phyloP scores from a whole-genome alignment of 2,797 vertebrate genomes.

The Leucoraja ocellata region DNA sequence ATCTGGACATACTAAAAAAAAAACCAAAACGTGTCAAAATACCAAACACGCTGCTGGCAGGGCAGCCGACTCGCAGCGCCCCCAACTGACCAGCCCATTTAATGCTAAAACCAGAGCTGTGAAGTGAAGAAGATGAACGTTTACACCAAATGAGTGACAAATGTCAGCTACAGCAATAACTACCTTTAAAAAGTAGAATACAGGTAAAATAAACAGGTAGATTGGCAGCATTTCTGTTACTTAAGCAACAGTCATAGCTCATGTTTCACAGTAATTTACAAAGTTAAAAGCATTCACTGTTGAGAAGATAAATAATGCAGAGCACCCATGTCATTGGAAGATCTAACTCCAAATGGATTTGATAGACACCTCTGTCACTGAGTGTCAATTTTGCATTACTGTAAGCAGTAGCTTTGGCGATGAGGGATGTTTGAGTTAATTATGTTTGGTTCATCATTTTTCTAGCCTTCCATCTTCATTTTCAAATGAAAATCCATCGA shows the following conservation, averaged over 20 bases:
- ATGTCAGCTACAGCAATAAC: not conserved
- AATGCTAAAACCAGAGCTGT: too few species aligned
- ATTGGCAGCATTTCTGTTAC: not conserved
- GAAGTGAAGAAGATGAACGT: not conserved
- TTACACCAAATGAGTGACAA: not conserved
- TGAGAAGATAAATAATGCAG: slow-evolving; percentile 7
- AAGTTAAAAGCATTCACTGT: not conserved
- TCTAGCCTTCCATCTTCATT: not conserved
- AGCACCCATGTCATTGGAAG: not conserved
- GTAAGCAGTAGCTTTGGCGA: not conserved
- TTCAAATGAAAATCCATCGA: not conserved
- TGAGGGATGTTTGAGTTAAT: not conserved
- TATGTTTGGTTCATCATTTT: not conserved
- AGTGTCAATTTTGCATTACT: not conserved
- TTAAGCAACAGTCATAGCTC: not conserved
- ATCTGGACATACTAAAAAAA: too few species aligned
- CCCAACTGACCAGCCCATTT: too few species aligned
- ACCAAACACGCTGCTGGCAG: too few species aligned
- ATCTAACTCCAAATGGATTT: not conserved
- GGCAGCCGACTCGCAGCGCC: too few species aligned
- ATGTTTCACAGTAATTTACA: slow-evolving; percentile 20
- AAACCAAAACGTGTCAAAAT: too few species aligned
- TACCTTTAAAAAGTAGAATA: not conserved
- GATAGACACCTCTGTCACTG: not conserved
- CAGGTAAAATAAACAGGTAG: not conserved